Conservation (phyloP, 2,113 vertebrate genomes). For the Rhynchomys soricoides region DNA sequence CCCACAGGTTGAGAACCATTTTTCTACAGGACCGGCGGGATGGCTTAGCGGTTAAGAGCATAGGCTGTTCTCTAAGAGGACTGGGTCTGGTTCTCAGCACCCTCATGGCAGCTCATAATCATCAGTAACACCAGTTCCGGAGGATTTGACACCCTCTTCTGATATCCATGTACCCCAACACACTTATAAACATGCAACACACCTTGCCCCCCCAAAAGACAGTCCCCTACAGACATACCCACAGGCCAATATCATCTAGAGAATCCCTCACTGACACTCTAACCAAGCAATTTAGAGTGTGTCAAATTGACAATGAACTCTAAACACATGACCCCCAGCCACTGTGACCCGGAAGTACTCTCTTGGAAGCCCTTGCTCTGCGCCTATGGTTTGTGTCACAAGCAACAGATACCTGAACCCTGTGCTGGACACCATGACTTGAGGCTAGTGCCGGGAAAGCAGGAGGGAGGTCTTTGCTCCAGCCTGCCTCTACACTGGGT, state of each 20-base stretch:
- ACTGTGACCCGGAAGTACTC: not conserved
- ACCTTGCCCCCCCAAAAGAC: not conserved
- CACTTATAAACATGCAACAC: no score
- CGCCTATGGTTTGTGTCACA: not conserved
- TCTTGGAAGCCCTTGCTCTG: not conserved
- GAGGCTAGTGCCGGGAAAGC: not conserved
- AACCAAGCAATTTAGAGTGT: not conserved
- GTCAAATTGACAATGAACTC: not conserved
- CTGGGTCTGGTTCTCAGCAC: not conserved
- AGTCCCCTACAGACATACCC: not conserved
- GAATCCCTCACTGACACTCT: not conserved
- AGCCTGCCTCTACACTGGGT: accelerated
- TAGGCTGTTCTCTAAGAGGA: not conserved
- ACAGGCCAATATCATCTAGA: not conserved
- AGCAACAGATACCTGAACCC: not conserved
- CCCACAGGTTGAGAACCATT: not conserved
- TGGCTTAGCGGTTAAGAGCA: not conserved
- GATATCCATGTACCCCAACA: not conserved
- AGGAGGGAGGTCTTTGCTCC: no score
- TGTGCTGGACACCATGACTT: accelerated
- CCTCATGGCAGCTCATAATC: not conserved
- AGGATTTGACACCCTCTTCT: not conserved
- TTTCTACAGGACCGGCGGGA: no score
- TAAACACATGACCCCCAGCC: not conserved
- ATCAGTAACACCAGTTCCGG: not conserved